These are phyloP conservation scores for Perizoma affinitatum DNA, from an alignment of 2,888 invertebrate species.

Conservation along the genomic window DNA sequence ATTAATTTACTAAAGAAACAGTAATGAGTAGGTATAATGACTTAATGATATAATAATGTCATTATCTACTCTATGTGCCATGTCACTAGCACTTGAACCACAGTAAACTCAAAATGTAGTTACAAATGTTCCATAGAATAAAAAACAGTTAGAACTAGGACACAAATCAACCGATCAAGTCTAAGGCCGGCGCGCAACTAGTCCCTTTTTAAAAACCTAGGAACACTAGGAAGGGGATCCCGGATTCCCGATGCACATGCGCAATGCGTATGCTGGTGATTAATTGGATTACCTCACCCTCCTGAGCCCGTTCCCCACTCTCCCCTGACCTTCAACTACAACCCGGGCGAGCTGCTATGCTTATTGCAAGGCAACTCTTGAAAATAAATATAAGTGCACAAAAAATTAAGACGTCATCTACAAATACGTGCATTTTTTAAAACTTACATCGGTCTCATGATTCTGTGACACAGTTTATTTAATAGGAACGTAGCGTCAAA, in stretches of 20 bases:
- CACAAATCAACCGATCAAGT: constrained; percentile 16
- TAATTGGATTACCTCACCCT: constrained; percentile 51
- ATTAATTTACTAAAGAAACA: not conserved
- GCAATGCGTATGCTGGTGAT: no score
- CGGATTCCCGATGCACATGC: constrained; percentile 66
- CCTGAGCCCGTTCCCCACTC: no score
- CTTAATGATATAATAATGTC: not conserved
- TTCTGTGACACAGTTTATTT: no score
- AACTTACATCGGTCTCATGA: constrained; percentile 1
- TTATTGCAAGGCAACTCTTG: constrained; percentile 1
- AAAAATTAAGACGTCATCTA: not conserved
- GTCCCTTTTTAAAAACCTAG: constrained; percentile 7
- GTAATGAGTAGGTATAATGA: not conserved
- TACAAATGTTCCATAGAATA: no score
- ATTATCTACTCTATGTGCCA: constrained; percentile 12
- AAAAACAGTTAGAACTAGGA: no score
- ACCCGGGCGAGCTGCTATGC: no score
- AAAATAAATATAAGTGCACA: not conserved
- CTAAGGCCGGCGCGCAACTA: constrained; percentile 21
- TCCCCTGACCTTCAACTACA: no score
- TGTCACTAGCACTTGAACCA: constrained; percentile 15
- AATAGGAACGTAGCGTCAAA: no score
- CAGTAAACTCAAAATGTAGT: no score
- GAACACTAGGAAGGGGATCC: constrained; percentile 15
- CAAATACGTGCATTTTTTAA: not conserved